A percentile compares a stretch with the other conserved stretches of the same genome.
Conservation (phyloP, 2,797 vertebrate species). For the Avahi laniger region DNA sequence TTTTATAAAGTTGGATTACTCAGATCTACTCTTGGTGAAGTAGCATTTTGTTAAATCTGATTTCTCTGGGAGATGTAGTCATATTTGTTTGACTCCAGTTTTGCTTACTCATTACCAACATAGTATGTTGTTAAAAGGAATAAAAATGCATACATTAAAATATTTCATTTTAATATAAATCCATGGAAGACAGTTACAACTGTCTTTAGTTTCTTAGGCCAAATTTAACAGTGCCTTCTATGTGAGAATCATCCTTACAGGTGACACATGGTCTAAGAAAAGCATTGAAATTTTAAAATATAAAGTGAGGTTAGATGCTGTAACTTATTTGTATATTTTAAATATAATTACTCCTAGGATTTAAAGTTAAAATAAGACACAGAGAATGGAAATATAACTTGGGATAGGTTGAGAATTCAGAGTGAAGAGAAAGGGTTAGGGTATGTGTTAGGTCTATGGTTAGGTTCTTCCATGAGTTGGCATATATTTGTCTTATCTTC, state of each 20-base stretch:
- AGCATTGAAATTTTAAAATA: neutral
- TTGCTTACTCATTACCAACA: neutral
- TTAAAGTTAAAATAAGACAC: neutral
- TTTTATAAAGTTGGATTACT: neutral
- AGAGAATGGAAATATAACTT: neutral
- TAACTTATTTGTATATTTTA: neutral
- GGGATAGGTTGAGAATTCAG: neutral
- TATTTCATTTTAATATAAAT: neutral
- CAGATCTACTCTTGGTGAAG: neutral
- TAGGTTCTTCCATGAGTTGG: neutral
- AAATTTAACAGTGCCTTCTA: neutral
- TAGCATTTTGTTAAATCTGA: neutral
- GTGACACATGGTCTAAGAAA: neutral
- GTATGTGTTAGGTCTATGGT: neutral
- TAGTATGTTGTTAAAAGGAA: neutral
- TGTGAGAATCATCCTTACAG: neutral
- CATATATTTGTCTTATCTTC: neutral
- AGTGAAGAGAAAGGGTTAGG: neutral
- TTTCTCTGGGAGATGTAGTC: neutral
- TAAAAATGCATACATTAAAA: neutral
- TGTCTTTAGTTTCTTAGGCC: neutral
- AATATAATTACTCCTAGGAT: neutral
- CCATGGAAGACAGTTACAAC: neutral
- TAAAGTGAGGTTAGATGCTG: neutral
- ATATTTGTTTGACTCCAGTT: neutral